Percentiles rank a stretch among this genome's conserved stretches.
phyloP scores from a whole-genome alignment of 2,797 vertebrate genomes.

The Coluber constrictor region DNA sequence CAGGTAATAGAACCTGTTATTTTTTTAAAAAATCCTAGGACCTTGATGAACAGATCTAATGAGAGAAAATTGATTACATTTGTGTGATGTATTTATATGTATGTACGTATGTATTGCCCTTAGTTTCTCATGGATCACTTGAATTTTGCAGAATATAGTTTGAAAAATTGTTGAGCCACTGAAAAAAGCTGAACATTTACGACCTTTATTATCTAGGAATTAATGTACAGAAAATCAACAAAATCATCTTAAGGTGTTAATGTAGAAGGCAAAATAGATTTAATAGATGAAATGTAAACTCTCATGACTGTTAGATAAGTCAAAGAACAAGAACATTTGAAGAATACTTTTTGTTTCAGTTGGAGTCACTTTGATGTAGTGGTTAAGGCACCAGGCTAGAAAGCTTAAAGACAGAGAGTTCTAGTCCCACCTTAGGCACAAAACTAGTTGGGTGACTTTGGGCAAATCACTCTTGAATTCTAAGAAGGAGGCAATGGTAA shows the following conservation, averaged over 20 bases:
- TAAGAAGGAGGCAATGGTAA: background rate
- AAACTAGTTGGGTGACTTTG: background rate
- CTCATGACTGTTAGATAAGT: background rate
- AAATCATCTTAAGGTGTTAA: background rate
- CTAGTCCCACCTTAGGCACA: background rate
- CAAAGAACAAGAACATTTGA: background rate
- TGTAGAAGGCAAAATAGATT: background rate
- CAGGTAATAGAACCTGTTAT: background rate
- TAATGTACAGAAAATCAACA: background rate
- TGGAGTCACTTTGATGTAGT: background rate
- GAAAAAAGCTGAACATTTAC: background rate
- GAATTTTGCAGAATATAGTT: background rate
- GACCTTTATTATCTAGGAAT: background rate
- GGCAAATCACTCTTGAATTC: background rate
- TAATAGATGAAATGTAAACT: background rate
- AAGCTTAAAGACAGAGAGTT: background rate
- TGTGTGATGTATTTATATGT: background rate
- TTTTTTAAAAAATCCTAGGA: background rate
- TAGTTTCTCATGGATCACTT: background rate
- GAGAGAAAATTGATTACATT: too few relatives aligned
- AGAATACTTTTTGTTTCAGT: background rate
- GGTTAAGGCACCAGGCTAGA: background rate
- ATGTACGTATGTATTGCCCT: too few relatives aligned
- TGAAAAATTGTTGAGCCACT: background rate
- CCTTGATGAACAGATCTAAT: background rate